Evolutionary conservation across 2,113 vertebrate species (phyloP).

Genomic region (Grammomys dolichurus): DNA sequence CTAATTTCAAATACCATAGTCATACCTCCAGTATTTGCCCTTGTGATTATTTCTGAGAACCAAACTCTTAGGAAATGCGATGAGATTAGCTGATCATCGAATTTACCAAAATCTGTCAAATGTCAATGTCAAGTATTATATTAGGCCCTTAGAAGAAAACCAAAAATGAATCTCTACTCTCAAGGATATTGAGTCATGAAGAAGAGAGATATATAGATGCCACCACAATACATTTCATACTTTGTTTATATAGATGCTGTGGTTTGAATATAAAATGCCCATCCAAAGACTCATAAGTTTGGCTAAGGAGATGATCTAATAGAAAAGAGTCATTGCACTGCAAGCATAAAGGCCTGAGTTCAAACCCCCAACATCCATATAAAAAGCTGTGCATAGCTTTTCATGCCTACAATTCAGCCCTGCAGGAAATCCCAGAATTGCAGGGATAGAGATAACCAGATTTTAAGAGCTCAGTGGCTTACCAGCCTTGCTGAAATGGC

Average conservation of each 20-base stretch:
- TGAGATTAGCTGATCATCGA: neutral
- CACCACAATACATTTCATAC: conserved; percentile 22
- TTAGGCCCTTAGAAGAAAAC: conserved; percentile 12
- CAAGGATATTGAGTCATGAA: neutral
- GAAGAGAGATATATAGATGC: neutral
- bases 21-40: neutral
- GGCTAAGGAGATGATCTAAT: neutral
- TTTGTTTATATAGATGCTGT: neutral
- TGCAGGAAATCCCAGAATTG: neutral
- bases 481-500: neutral
- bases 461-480: neutral
- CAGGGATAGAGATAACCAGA: neutral
- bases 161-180: conserved; percentile 19
- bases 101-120: conserved; percentile 19
- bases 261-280: neutral
- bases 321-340: neutral
- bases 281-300: neutral
- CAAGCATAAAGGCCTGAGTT: neutral
- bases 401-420: neutral
- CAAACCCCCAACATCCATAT: neutral
- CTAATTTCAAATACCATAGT: conserved; percentile 37
- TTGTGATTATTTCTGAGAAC: neutral
- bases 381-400: neutral
- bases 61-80: conserved; percentile 4
- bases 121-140: neutral